phyloP scores from a whole-genome alignment of 2,113 vertebrate genomes.

The Stegostoma tigrinum region DNA sequence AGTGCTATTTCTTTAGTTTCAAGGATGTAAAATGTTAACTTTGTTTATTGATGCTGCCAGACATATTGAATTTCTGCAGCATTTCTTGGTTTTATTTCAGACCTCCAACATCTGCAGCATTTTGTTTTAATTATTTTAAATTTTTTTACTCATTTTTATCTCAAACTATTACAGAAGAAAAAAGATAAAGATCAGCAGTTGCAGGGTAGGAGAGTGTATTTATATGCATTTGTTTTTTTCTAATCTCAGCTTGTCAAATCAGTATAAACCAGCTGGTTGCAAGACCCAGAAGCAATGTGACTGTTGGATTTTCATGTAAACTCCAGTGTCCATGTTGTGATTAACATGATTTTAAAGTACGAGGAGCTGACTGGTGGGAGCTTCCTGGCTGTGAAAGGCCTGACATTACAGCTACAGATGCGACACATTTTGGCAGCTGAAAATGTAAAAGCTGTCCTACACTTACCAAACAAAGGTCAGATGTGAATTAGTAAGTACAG shows the following conservation, averaged over 20 bases:
- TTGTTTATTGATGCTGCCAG: no score
- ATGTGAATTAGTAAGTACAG: not conserved
- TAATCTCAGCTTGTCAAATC: conserved; percentile 2
- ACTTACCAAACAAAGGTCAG: not conserved
- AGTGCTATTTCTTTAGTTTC: not conserved
- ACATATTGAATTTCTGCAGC: no score
- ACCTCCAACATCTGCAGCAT: no score
- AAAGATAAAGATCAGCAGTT: not conserved
- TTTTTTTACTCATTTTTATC: no score
- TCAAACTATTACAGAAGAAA: no score
- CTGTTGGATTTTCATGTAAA: not conserved
- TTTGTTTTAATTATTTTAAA: no score
- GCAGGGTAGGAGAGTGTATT: not conserved
- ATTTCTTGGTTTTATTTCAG: no score
- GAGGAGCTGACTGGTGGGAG: not conserved
- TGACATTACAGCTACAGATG: not conserved
- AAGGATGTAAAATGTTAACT: no score
- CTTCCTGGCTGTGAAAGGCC: conserved; percentile 3
- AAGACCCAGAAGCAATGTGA: conserved; percentile 13
- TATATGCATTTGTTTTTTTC: not conserved
- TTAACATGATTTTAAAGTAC: conserved; percentile 23
- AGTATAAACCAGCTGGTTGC: not conserved
- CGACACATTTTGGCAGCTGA: not conserved
- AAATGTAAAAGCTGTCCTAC: not conserved
- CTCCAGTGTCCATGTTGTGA: not conserved